Conservation (phyloP, 2,113 vertebrate genomes). For the Pseudonaja textilis region DNA sequence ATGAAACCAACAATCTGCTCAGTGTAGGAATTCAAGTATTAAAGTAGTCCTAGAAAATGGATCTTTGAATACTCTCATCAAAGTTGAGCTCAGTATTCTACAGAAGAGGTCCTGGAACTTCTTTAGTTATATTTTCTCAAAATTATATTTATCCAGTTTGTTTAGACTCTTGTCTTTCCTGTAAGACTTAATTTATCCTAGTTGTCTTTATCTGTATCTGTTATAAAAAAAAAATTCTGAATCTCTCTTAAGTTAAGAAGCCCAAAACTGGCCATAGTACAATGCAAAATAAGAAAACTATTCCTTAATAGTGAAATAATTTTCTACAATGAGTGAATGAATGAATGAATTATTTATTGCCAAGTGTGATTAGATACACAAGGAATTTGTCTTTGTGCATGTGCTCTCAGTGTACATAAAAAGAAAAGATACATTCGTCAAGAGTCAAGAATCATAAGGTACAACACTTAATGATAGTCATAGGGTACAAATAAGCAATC, state of each 20-base stretch:
- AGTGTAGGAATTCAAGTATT: neutral
- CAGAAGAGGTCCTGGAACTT: neutral
- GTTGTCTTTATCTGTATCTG: neutral
- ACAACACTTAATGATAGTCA: too few species aligned
- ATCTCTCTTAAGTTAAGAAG: neutral
- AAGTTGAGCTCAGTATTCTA: neutral
- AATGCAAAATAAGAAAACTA: neutral
- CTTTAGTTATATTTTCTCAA: neutral
- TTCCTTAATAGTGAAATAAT: neutral
- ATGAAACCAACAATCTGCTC: neutral
- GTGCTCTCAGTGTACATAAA: too few species aligned
- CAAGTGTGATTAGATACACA: too few species aligned
- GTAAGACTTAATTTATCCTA: neutral
- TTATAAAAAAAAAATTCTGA: neutral
- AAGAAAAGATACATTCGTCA: too few species aligned
- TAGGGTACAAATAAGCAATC: too few species aligned
- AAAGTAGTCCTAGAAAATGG: neutral
- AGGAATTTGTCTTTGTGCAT: too few species aligned
- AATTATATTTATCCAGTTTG: neutral
- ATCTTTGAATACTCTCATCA: neutral
- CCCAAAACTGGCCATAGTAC: neutral
- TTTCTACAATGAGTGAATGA: neutral
- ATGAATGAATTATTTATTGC: too few species aligned
- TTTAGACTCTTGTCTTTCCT: neutral
- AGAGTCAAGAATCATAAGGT: too few species aligned